Evolutionary conservation across 1,140 invertebrate species (phyloP).

Genomic region (Megathymus violae): DNA sequence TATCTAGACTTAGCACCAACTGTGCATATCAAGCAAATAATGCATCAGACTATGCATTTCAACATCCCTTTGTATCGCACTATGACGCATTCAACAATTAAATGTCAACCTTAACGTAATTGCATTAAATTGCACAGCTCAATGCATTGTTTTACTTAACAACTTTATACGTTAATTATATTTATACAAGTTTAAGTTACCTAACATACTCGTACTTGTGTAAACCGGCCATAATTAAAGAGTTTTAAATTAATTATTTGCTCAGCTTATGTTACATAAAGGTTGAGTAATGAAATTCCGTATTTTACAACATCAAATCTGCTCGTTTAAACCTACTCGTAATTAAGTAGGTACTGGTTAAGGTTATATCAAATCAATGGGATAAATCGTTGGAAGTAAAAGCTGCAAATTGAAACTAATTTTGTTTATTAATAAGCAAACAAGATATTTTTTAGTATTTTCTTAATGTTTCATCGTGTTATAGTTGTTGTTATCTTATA

Average conservation of each 20-base stretch:
- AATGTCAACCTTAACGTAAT: neutral
- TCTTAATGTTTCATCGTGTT: too few species aligned
- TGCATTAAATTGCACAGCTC: too few species aligned
- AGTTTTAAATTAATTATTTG: constrained; percentile 1
- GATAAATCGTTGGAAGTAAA: neutral
- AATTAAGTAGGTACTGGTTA: neutral
- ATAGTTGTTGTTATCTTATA: too few species aligned
- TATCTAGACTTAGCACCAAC: neutral
- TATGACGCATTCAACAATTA: neutral
- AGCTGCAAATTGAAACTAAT: neutral
- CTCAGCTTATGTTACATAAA: constrained; percentile 1
- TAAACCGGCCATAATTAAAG: neutral
- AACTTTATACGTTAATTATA: too few species aligned
- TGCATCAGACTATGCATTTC: constrained; percentile 17
- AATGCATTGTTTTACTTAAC: too few species aligned
- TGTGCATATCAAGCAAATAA: constrained; percentile 17
- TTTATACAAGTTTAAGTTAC: too few species aligned
- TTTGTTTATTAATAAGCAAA: too few species aligned
- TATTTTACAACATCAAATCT: too few species aligned
- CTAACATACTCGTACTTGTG: neutral
- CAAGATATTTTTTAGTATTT: too few species aligned
- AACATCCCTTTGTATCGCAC: neutral
- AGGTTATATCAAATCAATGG: neutral
- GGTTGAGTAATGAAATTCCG: neutral
- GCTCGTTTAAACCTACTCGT: too few species aligned